phyloP scores from a whole-genome alignment of 1,140 invertebrate genomes.

The Bombus picipes region DNA sequence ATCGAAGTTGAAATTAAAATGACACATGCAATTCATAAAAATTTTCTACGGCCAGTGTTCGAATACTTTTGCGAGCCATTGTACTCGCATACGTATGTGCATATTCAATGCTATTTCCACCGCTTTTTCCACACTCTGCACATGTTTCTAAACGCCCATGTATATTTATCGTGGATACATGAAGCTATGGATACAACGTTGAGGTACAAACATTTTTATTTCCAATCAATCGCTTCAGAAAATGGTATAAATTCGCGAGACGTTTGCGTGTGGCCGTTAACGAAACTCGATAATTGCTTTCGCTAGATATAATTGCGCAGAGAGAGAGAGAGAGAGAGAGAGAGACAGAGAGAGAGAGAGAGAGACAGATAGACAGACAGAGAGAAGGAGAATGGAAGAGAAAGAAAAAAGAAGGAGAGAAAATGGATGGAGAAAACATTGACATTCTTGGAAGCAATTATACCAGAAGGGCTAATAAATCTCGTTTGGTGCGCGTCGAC shows the following conservation, averaged over 20 bases:
- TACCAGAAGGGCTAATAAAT: constrained; percentile 63
- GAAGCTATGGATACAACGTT: too few relatives aligned
- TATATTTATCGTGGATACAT: not conserved
- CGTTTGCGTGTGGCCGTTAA: constrained; percentile 5
- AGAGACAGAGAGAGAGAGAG: not conserved
- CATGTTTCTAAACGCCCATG: not conserved
- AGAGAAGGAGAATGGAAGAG: too few relatives aligned
- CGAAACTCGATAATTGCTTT: constrained; percentile 56
- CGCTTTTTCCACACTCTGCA: too few relatives aligned
- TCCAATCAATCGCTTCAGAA: constrained; percentile 19
- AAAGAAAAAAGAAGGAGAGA: not conserved
- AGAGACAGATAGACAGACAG: not conserved
- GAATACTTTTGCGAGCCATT: too few relatives aligned
- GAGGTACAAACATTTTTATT: constrained; percentile 1
- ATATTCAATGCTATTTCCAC: too few relatives aligned
- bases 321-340: not conserved
- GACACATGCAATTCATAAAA: too few relatives aligned
- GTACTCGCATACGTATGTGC: too few relatives aligned
- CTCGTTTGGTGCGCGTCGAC: constrained; percentile 63
- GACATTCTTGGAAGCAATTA: constrained; percentile 65
- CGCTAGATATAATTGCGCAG: constrained; percentile 34
- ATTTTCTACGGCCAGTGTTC: too few relatives aligned
- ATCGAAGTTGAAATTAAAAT: too few relatives aligned
- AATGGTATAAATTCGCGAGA: not conserved
- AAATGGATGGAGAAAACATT: constrained; percentile 28